Percentiles rank a stretch among this genome's conserved stretches.
These are phyloP conservation scores for Rostratula benghalensis DNA, from an alignment of 2,113 vertebrate species.

Conservation along the genomic window DNA sequence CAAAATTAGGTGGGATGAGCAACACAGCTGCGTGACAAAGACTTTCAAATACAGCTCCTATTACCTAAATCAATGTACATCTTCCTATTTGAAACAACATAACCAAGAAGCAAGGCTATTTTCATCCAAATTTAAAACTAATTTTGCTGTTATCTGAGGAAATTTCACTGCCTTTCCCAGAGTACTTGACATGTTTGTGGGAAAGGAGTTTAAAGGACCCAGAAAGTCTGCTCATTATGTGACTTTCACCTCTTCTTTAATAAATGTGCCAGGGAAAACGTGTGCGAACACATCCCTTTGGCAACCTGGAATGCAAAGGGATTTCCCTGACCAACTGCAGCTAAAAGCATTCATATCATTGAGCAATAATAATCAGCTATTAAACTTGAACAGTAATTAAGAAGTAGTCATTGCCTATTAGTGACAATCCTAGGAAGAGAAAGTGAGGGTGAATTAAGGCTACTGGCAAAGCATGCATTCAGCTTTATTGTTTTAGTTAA, in stretches of 20 bases:
- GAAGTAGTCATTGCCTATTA: conserved; percentile 28
- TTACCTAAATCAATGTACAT: conserved; percentile 15
- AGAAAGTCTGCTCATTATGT: neutral
- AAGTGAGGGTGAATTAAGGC: conserved; percentile 31
- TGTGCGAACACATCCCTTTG: neutral
- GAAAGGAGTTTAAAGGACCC: neutral
- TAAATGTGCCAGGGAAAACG: neutral
- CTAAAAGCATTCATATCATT: neutral
- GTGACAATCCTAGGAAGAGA: neutral
- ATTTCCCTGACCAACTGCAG: neutral
- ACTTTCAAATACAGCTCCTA: neutral
- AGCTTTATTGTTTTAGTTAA: conserved; percentile 6
- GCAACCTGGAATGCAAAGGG: neutral
- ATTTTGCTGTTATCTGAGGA: neutral
- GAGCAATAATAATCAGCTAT: conserved; percentile 22
- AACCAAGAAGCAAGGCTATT: conserved; percentile 2
- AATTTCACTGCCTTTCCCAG: neutral
- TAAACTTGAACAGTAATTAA: conserved; percentile 33
- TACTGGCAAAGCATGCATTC: neutral
- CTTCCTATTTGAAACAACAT: neutral
- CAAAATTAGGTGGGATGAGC: neutral
- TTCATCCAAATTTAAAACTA: conserved; percentile 18
- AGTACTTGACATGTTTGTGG: neutral
- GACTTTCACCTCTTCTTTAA: neutral
- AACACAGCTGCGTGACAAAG: neutral